Conservation (phyloP, 2,888 invertebrate genomes). For the Tenodera sinensis region DNA sequence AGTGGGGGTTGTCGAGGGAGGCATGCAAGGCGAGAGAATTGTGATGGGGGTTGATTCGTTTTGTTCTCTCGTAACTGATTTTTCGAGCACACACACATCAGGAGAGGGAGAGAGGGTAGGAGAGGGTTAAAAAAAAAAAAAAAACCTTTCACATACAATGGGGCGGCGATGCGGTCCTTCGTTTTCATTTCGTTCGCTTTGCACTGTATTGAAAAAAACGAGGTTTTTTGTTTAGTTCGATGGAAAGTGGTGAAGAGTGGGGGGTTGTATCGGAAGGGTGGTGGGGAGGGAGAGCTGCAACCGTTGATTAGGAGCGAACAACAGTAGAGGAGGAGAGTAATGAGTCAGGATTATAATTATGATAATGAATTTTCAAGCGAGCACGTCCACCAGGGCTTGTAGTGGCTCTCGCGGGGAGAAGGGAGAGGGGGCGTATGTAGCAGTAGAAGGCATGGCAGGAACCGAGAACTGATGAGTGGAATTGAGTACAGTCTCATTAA, state of each 20-base stretch:
- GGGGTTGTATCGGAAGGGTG: constrained; percentile 14
- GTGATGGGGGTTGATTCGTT: constrained; percentile 37
- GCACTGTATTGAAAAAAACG: constrained; percentile 27
- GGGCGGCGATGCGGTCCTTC: constrained; percentile 23
- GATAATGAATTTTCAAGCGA: constrained; percentile 32
- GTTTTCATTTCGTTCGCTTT: constrained; percentile 11
- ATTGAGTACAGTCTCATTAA: constrained; percentile 18
- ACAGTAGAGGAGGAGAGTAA: constrained; percentile 28
- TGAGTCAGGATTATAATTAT: constrained; percentile 34
- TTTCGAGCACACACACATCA: constrained; percentile 37
- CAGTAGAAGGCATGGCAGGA: constrained; percentile 28
- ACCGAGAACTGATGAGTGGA: constrained; percentile 14
- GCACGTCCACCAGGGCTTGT: constrained; percentile 22
- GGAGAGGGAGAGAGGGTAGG: not conserved
- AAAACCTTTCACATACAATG: constrained; percentile 25
- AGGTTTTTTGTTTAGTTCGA: constrained; percentile 26
- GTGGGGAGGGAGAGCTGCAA: constrained; percentile 13
- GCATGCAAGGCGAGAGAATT: constrained; percentile 45
- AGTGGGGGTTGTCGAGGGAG: constrained; percentile 31
- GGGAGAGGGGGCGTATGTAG: not conserved
- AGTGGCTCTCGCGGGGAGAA: not conserved
- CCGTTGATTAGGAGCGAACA: constrained; percentile 28
- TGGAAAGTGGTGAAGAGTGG: constrained; percentile 24
- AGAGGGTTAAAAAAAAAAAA: constrained; percentile 24
- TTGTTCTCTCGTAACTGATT: constrained; percentile 47